Percentiles rank a stretch among this genome's conserved stretches.
Conservation (phyloP, 2,113 vertebrate species). For the Melanotaenia duboulayi region DNA sequence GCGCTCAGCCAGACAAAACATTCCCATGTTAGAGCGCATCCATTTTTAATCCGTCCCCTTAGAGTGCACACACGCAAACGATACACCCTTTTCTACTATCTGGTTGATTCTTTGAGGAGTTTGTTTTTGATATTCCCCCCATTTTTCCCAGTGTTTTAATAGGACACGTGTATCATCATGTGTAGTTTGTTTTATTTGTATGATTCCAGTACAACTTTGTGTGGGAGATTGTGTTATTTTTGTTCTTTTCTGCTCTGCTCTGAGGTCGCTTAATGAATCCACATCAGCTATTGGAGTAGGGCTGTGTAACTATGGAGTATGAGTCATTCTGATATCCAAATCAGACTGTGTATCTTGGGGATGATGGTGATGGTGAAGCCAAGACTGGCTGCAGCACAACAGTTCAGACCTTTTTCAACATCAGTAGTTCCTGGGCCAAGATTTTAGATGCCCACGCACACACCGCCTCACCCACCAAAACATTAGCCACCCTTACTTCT, state of each 20-base stretch:
- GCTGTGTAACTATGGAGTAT: slow-evolving; percentile 33
- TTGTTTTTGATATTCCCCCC: slow-evolving; percentile 48
- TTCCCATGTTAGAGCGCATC: slow-evolving; percentile 54
- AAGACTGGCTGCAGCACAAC: slow-evolving; percentile 12
- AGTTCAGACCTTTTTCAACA: slow-evolving; percentile 1
- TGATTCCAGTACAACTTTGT: slow-evolving; percentile 15
- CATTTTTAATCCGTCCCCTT: slow-evolving; percentile 64
- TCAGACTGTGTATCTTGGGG: slow-evolving; percentile 12
- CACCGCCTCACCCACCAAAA: neutral
- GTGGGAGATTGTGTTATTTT: slow-evolving; percentile 26
- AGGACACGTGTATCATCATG: slow-evolving; percentile 16
- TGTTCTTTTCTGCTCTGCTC: neutral
- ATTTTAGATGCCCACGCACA: neutral
- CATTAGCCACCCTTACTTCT: neutral
- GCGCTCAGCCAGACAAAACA: slow-evolving; percentile 58
- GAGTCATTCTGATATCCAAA: slow-evolving; percentile 45
- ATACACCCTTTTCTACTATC: slow-evolving; percentile 5
- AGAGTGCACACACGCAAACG: slow-evolving; percentile 20
- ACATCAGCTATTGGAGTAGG: slow-evolving; percentile 14
- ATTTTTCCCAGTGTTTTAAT: slow-evolving; percentile 19
- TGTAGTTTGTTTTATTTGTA: slow-evolving; percentile 17
- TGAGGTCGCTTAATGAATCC: slow-evolving; percentile 21
- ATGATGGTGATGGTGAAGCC: slow-evolving; percentile 20
- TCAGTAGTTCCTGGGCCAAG: neutral
- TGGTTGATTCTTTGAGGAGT: slow-evolving; percentile 2